phyloP scores from a whole-genome alignment of 2,888 invertebrate genomes.

The Craniophora ligustri region DNA sequence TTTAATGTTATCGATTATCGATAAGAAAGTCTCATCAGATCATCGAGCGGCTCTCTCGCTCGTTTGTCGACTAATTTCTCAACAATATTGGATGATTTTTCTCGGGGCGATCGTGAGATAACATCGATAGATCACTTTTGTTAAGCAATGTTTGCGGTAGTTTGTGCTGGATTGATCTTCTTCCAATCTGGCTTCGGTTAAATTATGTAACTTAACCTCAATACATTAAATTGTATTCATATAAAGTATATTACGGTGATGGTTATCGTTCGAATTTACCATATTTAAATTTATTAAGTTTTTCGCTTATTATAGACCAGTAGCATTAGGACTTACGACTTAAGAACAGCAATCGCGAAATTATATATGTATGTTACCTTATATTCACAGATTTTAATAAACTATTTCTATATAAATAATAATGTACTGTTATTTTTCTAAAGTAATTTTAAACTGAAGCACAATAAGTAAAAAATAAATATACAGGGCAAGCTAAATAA shows the following conservation, averaged over 20 bases:
- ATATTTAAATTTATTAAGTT: no score
- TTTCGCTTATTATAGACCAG: no score
- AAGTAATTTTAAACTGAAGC: no score
- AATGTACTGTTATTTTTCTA: no score
- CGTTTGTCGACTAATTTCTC: conserved; percentile 43
- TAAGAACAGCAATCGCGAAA: no score
- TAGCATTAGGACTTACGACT: no score
- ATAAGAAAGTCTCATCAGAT: conserved; percentile 29
- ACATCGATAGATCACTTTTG: conserved; percentile 42
- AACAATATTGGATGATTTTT: conserved; percentile 41
- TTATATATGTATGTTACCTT: no score
- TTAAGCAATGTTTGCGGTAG: conserved; percentile 36
- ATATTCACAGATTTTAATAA: no score
- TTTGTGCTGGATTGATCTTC: conserved; percentile 25
- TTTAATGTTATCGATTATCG: conserved; percentile 51
- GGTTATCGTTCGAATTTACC: no score
- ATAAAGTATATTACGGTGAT: neutral
- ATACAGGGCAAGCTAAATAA: no score
- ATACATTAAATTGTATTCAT: conserved; percentile 35
- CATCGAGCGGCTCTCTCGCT: conserved; percentile 25
- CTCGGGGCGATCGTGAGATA: conserved; percentile 35
- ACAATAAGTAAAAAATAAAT: no score
- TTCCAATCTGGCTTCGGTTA: conserved; percentile 22
- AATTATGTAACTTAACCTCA: conserved; percentile 39
- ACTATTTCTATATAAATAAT: no score